These are phyloP conservation scores for Montipora capricornis DNA, from an alignment of 64 coral and sea anemone genomes.

Conservation along the genomic window DNA sequence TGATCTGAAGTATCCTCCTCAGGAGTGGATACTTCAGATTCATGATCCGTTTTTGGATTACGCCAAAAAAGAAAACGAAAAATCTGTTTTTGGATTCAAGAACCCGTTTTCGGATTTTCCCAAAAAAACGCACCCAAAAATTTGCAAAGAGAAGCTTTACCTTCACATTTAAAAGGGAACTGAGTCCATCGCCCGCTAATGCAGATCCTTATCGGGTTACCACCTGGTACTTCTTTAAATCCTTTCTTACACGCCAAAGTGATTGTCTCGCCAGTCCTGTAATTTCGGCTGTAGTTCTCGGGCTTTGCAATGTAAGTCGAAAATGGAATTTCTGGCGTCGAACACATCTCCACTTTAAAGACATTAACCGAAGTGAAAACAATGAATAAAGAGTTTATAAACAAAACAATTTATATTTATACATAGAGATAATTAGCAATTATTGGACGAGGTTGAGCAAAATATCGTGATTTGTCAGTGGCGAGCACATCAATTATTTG, in stretches of 20 bases:
- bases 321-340: slow-evolving; percentile 2
- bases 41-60: too few relatives aligned
- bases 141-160: background rate
- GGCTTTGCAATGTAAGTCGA: background rate
- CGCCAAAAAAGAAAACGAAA: too few relatives aligned
- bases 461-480: too few relatives aligned
- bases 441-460: too few relatives aligned
- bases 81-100: too few relatives aligned
- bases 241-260: slow-evolving; percentile 26
- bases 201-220: slow-evolving; percentile 16
- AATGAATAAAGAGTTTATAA: background rate
- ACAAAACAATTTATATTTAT: too few relatives aligned
- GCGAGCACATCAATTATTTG: too few relatives aligned
- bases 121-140: background rate
- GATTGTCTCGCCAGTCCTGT: slow-evolving; percentile 22
- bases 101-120: too few relatives aligned
- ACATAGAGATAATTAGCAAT: too few relatives aligned
- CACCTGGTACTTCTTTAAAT: background rate
- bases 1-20: too few relatives aligned
- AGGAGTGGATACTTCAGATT: too few relatives aligned
- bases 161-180: slow-evolving; percentile 37
- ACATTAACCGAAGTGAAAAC: background rate
- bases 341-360: slow-evolving; percentile 26
- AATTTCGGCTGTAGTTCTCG: background rate
- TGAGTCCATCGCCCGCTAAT: slow-evolving; percentile 34